These are phyloP conservation scores for Hiodon tergisus DNA, from an alignment of 2,113 vertebrate species.

Conservation along the genomic window DNA sequence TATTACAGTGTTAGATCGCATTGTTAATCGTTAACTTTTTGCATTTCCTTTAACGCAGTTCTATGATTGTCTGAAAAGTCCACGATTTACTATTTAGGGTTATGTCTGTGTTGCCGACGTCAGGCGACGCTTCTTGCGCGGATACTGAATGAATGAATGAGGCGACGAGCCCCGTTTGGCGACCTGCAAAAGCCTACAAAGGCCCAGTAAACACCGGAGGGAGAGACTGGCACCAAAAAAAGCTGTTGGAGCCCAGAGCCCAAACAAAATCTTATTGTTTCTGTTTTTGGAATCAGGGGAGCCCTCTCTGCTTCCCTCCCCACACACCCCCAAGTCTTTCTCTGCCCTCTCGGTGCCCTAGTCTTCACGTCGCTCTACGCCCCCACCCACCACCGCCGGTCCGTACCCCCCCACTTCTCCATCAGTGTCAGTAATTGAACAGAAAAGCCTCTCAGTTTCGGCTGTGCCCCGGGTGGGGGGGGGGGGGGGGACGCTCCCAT, in stretches of 20 bases:
- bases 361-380: conserved; percentile 21
- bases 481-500: conserved; percentile 68
- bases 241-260: conserved; percentile 45
- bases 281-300: conserved; percentile 48
- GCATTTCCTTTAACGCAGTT: too few relatives aligned
- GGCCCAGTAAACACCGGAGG: conserved; percentile 45
- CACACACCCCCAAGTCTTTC: conserved; percentile 33
- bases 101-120: neutral
- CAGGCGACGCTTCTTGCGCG: conserved; percentile 35
- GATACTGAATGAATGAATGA: conserved; percentile 51
- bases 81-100: too few relatives aligned
- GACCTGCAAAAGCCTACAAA: conserved; percentile 43
- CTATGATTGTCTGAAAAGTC: neutral
- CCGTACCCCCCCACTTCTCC: conserved; percentile 25
- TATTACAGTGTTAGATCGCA: too few relatives aligned
- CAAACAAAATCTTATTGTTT: conserved; percentile 60
- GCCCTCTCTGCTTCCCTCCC: conserved; percentile 32
- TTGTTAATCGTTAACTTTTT: too few relatives aligned
- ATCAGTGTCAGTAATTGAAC: conserved; percentile 70
- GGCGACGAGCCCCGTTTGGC: conserved; percentile 52
- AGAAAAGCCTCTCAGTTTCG: conserved; percentile 72
- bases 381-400: conserved; percentile 26
- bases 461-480: conserved; percentile 66
- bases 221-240: conserved; percentile 46
- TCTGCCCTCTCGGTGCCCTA: conserved; percentile 40